Conservation (phyloP, 2,888 invertebrate genomes). For the Lagria hirta region DNA sequence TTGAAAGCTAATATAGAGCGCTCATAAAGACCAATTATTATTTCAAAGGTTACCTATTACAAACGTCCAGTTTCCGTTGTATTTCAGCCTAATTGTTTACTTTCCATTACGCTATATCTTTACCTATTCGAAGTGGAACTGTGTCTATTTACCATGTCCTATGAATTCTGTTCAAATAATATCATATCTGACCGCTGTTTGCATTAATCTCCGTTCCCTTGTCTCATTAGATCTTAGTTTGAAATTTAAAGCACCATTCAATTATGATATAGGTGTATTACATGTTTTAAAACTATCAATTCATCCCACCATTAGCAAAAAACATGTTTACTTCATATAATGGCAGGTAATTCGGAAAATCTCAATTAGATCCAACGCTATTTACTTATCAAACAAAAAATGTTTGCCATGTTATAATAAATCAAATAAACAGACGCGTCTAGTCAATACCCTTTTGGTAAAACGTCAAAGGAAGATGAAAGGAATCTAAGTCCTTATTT, state of each 20-base stretch:
- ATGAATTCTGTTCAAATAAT: slow-evolving; percentile 39
- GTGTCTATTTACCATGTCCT: slow-evolving; percentile 42
- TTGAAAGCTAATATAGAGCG: neutral
- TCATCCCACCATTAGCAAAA: no score
- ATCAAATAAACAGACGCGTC: neutral
- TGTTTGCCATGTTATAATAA: slow-evolving; percentile 7
- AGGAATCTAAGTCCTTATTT: slow-evolving; percentile 30
- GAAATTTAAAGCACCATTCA: no score
- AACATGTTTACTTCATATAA: no score
- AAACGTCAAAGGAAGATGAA: slow-evolving; percentile 20
- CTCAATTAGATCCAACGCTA: no score
- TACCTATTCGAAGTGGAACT: slow-evolving; percentile 40
- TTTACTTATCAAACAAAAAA: no score
- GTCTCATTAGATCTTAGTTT: slow-evolving; percentile 9
- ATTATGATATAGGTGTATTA: no score
- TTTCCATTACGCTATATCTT: slow-evolving; percentile 46
- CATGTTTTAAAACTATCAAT: no score
- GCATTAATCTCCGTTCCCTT: slow-evolving; percentile 20
- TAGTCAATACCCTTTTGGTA: slow-evolving; percentile 5
- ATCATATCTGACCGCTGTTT: slow-evolving; percentile 39
- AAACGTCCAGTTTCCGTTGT: slow-evolving; percentile 22
- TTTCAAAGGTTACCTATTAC: slow-evolving; percentile 18
- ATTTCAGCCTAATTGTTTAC: slow-evolving; percentile 41
- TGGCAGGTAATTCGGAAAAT: no score
- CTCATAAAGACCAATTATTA: slow-evolving; percentile 7